Evolutionary conservation across 1,140 invertebrate genomes (phyloP), one percentile per base, ranked within the genome.

Genomic region (Amyelois transitella): DNA sequence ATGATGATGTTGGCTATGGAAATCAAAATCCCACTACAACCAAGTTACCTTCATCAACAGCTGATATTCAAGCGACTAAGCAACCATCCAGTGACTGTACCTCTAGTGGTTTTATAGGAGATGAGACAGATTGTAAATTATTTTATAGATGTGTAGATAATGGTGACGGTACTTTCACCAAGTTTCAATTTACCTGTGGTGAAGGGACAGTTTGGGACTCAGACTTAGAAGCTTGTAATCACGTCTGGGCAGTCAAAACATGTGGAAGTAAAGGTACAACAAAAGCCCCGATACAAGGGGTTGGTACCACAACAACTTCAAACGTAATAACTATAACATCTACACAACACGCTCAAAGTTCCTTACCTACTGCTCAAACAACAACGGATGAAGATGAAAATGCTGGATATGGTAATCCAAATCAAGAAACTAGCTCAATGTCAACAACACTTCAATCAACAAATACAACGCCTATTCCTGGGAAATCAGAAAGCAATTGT

Each of bases 101-200:
- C 54, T 52, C 75, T 55, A 89, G 91, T 64, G 88, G 87, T 20
- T 92, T 91, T 64, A 74, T 90, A 51, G 79, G 85, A 1, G 86
- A 92, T 64, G 66, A 72, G 18, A 80, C 85, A 7, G 84, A 92
- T 58, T 93, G 92, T 61, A 86, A 86, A 50, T 91, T 90, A 64
- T 93, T 93, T 60, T 92, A 92, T 67, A 83, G 92, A 43, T 93
- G 92, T 72, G 91, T 93, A 2, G 88, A 91, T 68, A 90, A 91
- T 64, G 91, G 90, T 14, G 77, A 88, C 62, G 89, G 90, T 20
- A 88, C 88, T 32, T 92, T 87, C 60, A 89, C 64, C 10, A 90
- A 89, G 73, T 91, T 92, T 64, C 89, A 92, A 55, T 94, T 93
- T 77, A 82, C 78, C 12, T 94, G 92, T 77, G 91, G 90, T n/a